Conservation (phyloP, 2,797 vertebrate genomes). For the Ispidina picta region DNA sequence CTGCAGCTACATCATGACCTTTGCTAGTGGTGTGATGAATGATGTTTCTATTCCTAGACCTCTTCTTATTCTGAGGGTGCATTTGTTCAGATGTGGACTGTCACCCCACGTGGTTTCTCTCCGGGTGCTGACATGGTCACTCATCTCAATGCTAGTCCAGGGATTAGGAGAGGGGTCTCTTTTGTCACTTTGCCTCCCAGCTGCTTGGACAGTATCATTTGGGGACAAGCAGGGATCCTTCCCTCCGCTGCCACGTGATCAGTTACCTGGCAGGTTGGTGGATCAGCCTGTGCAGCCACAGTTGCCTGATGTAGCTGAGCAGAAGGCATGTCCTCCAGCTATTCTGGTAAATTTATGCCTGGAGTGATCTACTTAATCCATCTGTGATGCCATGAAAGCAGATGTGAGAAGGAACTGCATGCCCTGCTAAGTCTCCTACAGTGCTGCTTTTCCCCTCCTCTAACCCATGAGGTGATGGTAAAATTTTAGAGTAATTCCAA, state of each 20-base stretch:
- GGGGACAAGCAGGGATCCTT: not conserved
- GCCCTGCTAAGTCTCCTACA: not conserved
- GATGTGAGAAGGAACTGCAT: not conserved
- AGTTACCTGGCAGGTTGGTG: fast-evolving
- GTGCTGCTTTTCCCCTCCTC: not conserved
- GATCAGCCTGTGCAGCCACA: not conserved
- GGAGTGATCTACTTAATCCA: not conserved
- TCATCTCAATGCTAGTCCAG: not conserved
- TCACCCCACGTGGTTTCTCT: not conserved
- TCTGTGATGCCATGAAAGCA: not conserved
- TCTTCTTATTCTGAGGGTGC: not conserved
- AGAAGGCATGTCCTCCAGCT: not conserved
- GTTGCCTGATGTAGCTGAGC: not conserved
- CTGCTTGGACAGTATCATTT: fast-evolving
- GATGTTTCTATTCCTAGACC: not conserved
- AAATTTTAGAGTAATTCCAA: not conserved
- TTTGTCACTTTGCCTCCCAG: not conserved
- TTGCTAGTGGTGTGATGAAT: not conserved
- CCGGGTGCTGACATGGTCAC: not conserved
- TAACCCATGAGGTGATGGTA: not conserved
- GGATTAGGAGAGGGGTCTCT: not conserved
- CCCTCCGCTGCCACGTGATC: fast-evolving
- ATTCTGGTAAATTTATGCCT: not conserved
- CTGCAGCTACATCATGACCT: not conserved
- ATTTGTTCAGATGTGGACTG: not conserved